Conservation (phyloP, 1,140 invertebrate species). For the Drosophila eugracilis region DNA sequence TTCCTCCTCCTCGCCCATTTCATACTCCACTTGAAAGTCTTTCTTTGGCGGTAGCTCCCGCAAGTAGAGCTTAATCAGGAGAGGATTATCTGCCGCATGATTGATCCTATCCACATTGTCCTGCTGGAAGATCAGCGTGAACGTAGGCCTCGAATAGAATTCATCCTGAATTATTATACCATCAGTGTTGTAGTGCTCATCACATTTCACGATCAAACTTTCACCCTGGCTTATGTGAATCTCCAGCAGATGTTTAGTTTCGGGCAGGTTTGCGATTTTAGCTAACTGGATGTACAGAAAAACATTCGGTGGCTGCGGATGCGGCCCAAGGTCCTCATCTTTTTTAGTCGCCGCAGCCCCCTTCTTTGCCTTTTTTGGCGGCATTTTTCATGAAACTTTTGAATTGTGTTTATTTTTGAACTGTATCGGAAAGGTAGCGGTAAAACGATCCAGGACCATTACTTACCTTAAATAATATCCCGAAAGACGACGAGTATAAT, state of each 20-base stretch:
- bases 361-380: constrained; percentile 29
- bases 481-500: too few relatives aligned
- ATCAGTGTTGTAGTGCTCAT: constrained; percentile 61
- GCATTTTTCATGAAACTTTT: constrained; percentile 21
- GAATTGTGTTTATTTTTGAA: constrained; percentile 27
- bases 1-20: not conserved
- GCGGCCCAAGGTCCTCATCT: not conserved
- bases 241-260: constrained; percentile 12
- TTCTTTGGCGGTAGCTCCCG: not conserved
- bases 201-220: constrained; percentile 50
- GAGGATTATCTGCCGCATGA: constrained; percentile 63
- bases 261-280: constrained; percentile 6
- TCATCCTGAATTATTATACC: constrained; percentile 45
- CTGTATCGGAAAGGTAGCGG: constrained; percentile 3
- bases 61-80: constrained; percentile 61
- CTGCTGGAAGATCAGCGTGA: constrained; percentile 65
- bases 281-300: constrained; percentile 63
- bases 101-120: constrained; percentile 70
- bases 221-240: constrained; percentile 19
- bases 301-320: constrained; percentile 54
- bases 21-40: not conserved
- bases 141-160: constrained; percentile 53
- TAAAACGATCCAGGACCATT: not conserved
- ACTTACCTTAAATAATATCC: too few relatives aligned
- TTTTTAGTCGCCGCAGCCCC: not conserved